Percentiles rank a stretch among this genome's conserved stretches.
These are phyloP conservation scores for Diglossa cyanea DNA, from an alignment of 2,797 vertebrate species.

Conservation along the genomic window DNA sequence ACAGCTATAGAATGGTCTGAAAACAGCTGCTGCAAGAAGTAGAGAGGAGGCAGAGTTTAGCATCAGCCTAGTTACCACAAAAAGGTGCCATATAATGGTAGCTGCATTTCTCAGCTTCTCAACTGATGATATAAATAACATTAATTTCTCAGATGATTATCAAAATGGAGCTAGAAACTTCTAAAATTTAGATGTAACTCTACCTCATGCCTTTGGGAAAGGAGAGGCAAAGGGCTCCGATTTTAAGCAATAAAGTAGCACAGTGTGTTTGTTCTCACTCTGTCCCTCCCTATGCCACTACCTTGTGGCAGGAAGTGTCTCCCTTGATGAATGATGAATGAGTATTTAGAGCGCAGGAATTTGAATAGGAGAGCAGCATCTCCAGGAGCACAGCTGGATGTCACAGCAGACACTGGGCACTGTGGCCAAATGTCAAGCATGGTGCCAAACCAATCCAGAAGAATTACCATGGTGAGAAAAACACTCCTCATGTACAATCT, in stretches of 20 bases:
- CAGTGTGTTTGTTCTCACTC: neutral
- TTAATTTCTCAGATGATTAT: neutral
- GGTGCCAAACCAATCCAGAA: neutral
- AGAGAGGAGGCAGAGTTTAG: neutral
- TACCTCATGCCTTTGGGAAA: neutral
- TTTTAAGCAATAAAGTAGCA: neutral
- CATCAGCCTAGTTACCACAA: neutral
- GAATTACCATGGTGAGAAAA: neutral
- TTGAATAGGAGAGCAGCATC: neutral
- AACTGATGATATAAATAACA: neutral
- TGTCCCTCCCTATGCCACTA: neutral
- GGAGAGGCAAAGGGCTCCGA: neutral
- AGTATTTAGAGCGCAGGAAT: neutral
- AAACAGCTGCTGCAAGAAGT: neutral
- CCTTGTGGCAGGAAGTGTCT: neutral
- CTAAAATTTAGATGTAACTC: neutral
- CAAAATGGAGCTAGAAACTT: neutral
- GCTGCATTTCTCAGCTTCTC: neutral
- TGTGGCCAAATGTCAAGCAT: neutral
- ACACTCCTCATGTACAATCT: neutral
- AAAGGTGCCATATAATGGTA: neutral
- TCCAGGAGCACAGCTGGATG: neutral
- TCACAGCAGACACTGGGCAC: neutral
- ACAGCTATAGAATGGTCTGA: neutral
- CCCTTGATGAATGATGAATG: neutral